Conservation (phyloP, 1,140 invertebrate species). For the Ooceraea biroi region DNA sequence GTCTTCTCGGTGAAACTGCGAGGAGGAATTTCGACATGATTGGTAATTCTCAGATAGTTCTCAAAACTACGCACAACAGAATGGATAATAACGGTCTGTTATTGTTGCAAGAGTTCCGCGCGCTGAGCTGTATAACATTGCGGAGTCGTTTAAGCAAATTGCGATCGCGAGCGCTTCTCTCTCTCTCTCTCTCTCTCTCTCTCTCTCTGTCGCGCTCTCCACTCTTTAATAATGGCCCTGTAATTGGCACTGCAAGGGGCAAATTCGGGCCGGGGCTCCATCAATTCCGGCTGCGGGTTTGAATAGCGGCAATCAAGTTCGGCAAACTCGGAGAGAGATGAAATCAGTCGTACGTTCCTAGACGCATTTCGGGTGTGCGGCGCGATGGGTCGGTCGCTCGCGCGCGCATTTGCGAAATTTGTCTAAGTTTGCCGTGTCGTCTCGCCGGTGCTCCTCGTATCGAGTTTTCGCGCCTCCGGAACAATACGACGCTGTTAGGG, state of each 20-base stretch:
- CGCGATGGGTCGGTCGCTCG: constrained; percentile 28
- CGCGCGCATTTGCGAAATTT: constrained; percentile 43
- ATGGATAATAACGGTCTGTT: no score
- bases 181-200: no score
- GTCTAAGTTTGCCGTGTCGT: constrained; percentile 4
- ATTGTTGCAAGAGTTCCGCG: not conserved
- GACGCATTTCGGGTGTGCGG: constrained; percentile 15
- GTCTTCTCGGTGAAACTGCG: no score
- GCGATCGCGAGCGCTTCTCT: constrained; percentile 13
- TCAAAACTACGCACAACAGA: not conserved
- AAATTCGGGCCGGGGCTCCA: constrained; percentile 40
- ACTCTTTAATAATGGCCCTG: constrained; percentile 33
- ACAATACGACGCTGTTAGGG: constrained; percentile 1
- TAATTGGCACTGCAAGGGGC: constrained; percentile 51
- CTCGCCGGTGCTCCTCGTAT: not conserved
- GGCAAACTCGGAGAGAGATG: constrained; percentile 38
- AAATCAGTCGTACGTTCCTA: constrained; percentile 53
- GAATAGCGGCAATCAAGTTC: constrained; percentile 58
- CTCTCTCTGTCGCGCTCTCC: not conserved
- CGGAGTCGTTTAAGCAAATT: constrained; percentile 44
- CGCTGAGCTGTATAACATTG: not conserved
- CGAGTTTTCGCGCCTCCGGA: not conserved
- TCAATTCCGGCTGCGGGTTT: constrained; percentile 24
- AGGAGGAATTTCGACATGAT: not conserved
- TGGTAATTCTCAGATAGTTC: not conserved